These are phyloP conservation scores for Solenopsis invicta DNA, from an alignment of 1,140 invertebrate species.

Conservation along the genomic window DNA sequence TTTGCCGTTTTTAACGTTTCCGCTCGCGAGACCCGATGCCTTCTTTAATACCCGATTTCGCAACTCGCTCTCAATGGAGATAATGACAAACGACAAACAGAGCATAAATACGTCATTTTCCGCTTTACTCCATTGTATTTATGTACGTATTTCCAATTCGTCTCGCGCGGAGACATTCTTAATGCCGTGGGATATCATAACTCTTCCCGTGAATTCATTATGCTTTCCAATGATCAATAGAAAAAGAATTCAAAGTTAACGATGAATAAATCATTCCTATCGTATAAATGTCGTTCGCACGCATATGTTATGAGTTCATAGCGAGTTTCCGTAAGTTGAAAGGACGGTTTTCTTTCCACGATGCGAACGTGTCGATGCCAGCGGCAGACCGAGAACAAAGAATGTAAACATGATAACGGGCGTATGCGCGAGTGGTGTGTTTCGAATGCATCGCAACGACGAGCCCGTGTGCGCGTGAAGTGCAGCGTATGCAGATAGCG, in stretches of 20 bases:
- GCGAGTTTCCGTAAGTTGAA: conserved; percentile 8
- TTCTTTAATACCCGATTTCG: conserved; percentile 24
- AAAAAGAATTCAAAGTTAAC: conserved; percentile 8
- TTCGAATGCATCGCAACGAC: conserved; percentile 13
- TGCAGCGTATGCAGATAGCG: conserved; percentile 9
- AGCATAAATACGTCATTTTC: conserved; percentile 15
- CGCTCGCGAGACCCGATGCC: not conserved
- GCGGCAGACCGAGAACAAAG: conserved; percentile 67
- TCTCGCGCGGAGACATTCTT: not conserved
- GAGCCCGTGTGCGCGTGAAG: not conserved
- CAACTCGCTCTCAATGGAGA: not conserved
- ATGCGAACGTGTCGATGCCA: conserved; percentile 63
- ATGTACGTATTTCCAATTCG: not conserved
- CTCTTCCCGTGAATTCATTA: not conserved
- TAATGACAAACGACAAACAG: conserved; percentile 5
- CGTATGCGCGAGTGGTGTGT: not conserved
- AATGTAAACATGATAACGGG: conserved; percentile 75
- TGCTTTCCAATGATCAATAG: not conserved
- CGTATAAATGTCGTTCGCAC: not conserved
- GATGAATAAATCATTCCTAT: conserved; percentile 9
- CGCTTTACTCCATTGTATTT: not conserved
- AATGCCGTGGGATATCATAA: not conserved
- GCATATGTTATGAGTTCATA: not conserved
- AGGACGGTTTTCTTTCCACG: conserved; percentile 35
- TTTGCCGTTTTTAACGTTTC: conserved; percentile 40